Base-by-base conservation (phyloP, 1,140 invertebrate species). In the Formica exsecta region DNA sequence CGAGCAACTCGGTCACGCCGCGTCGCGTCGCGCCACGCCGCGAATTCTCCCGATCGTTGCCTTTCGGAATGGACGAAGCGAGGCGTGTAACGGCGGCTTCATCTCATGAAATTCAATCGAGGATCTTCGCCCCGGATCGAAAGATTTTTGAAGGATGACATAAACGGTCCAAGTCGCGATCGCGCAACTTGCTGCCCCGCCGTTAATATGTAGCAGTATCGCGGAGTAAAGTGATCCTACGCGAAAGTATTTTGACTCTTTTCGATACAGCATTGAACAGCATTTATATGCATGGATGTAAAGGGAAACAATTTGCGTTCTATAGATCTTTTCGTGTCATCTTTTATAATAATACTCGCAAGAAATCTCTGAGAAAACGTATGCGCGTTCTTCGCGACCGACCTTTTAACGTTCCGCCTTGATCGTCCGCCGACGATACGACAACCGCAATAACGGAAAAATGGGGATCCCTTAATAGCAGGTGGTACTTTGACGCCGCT, bases 401-500 rank as follows among this genome's bases (percentile, higher is more conserved):
- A 57, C n/a, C 11, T 13, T 61, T 68, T 77, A 79, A 92, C 91
- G 92, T 93, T 94, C 92, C 90, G 88, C 81, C 62, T 92, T 92
- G 93, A 93, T 89, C 79, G 75, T 25, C 83, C 68, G 88, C 74
- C 66, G 87, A 89, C 66, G 85, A 91, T 84, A 91, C 73, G 71
- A 87, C 66, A 90, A 90, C 85, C 83, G 84, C 66, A 92, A 88
- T 89, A 93, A 92, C 90, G 80, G 88, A 92, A 90, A 90, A 91
- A 87, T 91, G 93, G 93, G 94, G 93, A 92, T 94, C 91, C 89
- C 92, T 92, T 93, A 92, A 93, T 94, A 95, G 95, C 96, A 95
- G 94, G 96, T 95, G 96, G 96, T 95, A 96, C 97, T 88, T 96
- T 97, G 94, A 97, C 97, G 89, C 97, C 97, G 86, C 95, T 98